Evolutionary conservation across 2,113 vertebrate genomes (phyloP), one percentile per base, ranked within the genome.

Genomic region (Osmerus mordax): DNA sequence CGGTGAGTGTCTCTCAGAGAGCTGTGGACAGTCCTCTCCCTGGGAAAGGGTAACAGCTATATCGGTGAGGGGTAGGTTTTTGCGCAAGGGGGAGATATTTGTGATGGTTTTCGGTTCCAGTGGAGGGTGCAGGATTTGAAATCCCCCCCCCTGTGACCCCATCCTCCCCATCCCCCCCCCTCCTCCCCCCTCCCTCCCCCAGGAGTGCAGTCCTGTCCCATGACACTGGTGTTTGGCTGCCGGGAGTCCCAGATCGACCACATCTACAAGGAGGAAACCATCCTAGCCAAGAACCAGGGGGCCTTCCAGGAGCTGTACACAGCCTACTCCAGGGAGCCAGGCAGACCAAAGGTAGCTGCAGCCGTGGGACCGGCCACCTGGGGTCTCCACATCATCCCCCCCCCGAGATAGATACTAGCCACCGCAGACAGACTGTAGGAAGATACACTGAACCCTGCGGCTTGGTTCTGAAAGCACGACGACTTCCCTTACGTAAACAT

Each of bases 141-240:
- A 6, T 36, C 32, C 32, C 6, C 6, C 32, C 32, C 54, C 54
- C n/a, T 55, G 54, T 55, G 18, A 55, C 18, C 13, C 54, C 3
- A 7, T 54, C 12, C 25, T 64, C 7, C 1, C 28, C 23, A 63
- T 23, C 7, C 16, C 19, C 3, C 8, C 41, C 28, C 36, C 14
- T 19, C 25, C 32, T 1, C 32, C 32, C 32, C 32, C 6, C 32
- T 5, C 73, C 62, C 12, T 67, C 59, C 52, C 70, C 66, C 79
- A 99, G 97, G 94, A 51, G 89, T 97, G 64, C 93, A 93, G 78
- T 92, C 94, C 0, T 94, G 95, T 78, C 95, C 96, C 54, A 98
- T 99, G 97, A 87, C 94, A 69, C 91, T 99, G 87, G 95, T 99
- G 18, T 99, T 99, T 16, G 97, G 97, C 67, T 99, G 97, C 84